Base-by-base conservation (phyloP, 2,888 invertebrate genomes). In the Scaptodrosophila latifasciaeformis region DNA sequence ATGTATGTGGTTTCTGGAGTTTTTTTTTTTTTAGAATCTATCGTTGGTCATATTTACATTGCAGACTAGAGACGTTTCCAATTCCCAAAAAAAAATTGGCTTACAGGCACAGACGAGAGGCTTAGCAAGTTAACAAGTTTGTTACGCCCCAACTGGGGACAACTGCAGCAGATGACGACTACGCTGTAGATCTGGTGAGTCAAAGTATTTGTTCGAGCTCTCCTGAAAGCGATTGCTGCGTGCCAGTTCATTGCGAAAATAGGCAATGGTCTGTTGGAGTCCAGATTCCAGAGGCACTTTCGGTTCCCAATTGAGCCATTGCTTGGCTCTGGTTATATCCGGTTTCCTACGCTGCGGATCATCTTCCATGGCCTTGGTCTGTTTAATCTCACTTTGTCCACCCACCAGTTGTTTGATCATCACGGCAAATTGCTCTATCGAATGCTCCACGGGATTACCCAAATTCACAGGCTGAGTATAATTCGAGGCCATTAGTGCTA, bases 391-490 rank as follows among this genome's bases (percentile, higher is more conserved):
- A 86, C 96, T 97, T 29, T 91, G 90, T 24, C 96, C 95, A 10
- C 96, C 97, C 82, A 94, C 92, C 80, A 95, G 88, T 72, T 92
- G 90, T 85, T 93, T 93, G 74, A 96, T 96, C 72, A 95, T 93
- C 55, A 90, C 88, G 1, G 96, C 96, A 85, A 96, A 96, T 87
- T 96, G 96, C 88, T 92, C 92, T 74, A 99, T 99, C 1, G 96
- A 95, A 85, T 97, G 96, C 86, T 99, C 99, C 35, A 96, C 96
- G 0, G 99, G 99, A 88, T 99, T 99, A 34, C 99, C 99, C 59
- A 99, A 88, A 87, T 99, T 99, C 1, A 99, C 92, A 4, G 99
- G 99, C 69, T 91, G 90, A 0, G 95, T 92, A 85, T 95, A 97
- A 88, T 96, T 97, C 12, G 96, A 94, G 52, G 92, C 92, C 99